Evolutionary conservation across 2,797 vertebrate species (phyloP), one percentile per base, ranked within the genome.

Genomic region (Falco cherrug): DNA sequence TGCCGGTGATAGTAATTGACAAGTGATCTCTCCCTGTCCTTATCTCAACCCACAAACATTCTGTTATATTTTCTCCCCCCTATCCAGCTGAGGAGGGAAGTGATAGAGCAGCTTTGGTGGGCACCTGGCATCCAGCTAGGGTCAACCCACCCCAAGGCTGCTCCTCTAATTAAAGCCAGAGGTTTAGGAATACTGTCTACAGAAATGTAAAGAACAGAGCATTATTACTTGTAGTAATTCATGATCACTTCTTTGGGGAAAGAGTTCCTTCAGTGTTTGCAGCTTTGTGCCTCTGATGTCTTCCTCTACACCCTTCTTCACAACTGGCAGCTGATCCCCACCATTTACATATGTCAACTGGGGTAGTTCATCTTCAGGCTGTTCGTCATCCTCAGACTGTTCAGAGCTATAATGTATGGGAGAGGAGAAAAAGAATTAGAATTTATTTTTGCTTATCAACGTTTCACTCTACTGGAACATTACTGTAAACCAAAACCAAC

Each of bases 151-250:
- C 37, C 25, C 5, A 78, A 50, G 10, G 31, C 13, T 89, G 15
- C 21, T 87, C 29, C 45, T 61, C 10, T 17, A 78, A 37, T 24
- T 24, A 69, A 80, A 70, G 37, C 13, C 50, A 84, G 29, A 75
- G 5, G 26, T 9, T 59, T 67, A 56, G 7, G 10, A 94, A 83
- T 39, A 54, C 5, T 50, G 39, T 12, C 24, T 41, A 65, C 35
- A 83, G 83, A 90, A 93, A 60, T 14, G 11, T 83, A 84, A 75
- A 79, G 50, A 91, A 71, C 17, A 48, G 13, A 70, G 37, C 20
- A 81, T 85, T 84, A 94, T 96, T 98, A 99, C 99, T 97, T 99
- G 96, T 84, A 98, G 92, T 15, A 99, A 90, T 64, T 99, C 98
- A 47, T 54, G 89, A 87, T 98, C 98, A 48, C 84, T 97, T 96